Conservation (phyloP, 2,797 vertebrate genomes). For the Sardinella longiceps region DNA sequence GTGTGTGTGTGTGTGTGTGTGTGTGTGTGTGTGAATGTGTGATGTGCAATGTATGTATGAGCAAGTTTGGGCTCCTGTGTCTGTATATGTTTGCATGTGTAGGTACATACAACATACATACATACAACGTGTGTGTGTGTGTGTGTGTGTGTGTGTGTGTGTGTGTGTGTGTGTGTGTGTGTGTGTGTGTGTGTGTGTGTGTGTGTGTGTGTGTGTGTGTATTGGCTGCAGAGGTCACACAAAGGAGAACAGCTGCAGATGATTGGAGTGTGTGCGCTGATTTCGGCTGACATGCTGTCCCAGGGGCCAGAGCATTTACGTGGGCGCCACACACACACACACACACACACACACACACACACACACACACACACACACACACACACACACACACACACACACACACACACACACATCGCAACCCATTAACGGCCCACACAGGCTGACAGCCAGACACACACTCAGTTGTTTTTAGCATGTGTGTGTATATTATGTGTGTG, state of each 20-base stretch:
- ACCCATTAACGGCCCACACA: not conserved
- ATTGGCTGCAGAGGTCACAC: not conserved
- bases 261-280: conserved; percentile 5
- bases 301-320: not conserved
- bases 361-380: not conserved
- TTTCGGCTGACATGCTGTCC: conserved; percentile 2
- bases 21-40: not conserved
- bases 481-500: not conserved
- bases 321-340: not conserved
- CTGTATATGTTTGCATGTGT: not conserved
- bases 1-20: not conserved
- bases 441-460: conserved; percentile 2
- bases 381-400: not conserved
- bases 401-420: not conserved
- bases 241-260: conserved; percentile 17
- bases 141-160: not conserved
- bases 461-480: not conserved
- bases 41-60: not conserved
- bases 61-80: not conserved
- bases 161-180: conserved; percentile 15
- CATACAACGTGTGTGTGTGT: not conserved
- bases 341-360: conserved; percentile 15
- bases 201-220: not conserved
- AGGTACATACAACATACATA: not conserved
- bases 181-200: not conserved